phyloP scores from a whole-genome alignment of 92 coral and sea anemone species.

The Palythoa grandiflora region DNA sequence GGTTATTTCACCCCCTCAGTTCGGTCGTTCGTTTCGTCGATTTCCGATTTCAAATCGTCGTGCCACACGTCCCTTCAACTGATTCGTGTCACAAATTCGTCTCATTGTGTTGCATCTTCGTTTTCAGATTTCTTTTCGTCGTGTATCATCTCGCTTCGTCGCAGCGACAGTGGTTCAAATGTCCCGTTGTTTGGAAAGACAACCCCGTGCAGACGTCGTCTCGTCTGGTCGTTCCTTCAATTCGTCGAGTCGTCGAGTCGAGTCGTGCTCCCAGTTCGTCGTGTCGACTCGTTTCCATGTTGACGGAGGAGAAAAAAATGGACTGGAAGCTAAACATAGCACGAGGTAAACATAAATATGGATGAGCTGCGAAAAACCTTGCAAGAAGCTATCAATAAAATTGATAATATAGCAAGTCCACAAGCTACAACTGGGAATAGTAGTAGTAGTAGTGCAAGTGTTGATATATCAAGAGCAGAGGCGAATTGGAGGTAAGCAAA shows the following conservation, averaged over 20 bases:
- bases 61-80: neutral
- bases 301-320: neutral
- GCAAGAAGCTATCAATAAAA: constrained; percentile 6
- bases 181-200: neutral
- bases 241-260: neutral
- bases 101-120: neutral
- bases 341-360: neutral
- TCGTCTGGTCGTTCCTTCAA: neutral
- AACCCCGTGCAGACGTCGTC: neutral
- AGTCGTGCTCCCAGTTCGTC: neutral
- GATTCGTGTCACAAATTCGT: no score
- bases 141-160: neutral
- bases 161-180: neutral
- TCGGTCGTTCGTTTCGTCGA: no score
- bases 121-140: neutral
- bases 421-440: neutral
- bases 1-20: no score
- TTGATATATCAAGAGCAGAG: neutral
- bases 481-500: neutral
- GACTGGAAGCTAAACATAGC: neutral
- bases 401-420: constrained; percentile 18
- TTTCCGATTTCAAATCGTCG: no score
- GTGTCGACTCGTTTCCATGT: no score
- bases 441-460: neutral
- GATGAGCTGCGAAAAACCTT: neutral